A percentile compares a stretch with the other conserved stretches of the same genome.
phyloP scores from a whole-genome alignment of 2,888 invertebrate species.

The Tenodera sinensis region DNA sequence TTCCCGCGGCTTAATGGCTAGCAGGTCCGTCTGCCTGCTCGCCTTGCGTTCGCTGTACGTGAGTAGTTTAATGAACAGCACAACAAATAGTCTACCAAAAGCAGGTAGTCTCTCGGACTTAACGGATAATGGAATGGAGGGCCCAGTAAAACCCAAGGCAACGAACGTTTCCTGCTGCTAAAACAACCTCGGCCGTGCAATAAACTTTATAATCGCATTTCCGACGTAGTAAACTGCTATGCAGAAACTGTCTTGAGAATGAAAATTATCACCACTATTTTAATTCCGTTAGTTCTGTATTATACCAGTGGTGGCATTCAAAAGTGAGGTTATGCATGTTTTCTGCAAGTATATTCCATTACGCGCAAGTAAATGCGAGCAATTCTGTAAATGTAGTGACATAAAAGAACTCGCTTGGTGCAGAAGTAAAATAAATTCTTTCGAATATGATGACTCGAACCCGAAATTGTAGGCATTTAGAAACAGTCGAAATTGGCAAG shows the following conservation, averaged over 20 bases:
- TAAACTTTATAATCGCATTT: neutral
- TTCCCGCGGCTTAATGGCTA: neutral
- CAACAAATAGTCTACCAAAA: neutral
- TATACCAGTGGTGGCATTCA: no score
- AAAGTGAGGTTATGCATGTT: no score
- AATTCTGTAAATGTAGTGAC: no score
- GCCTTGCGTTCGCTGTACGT: neutral
- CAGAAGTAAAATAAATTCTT: no score
- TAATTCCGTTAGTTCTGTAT: no score
- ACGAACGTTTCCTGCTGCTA: neutral
- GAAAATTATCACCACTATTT: no score
- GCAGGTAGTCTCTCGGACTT: neutral
- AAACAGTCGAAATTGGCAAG: no score
- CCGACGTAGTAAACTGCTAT: neutral
- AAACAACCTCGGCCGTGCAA: neutral
- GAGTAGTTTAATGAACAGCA: neutral
- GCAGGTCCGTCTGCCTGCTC: neutral
- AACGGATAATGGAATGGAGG: neutral
- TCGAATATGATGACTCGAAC: no score
- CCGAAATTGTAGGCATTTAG: no score
- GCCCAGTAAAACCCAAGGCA: neutral
- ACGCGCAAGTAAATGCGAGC: no score
- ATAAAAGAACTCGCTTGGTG: no score
- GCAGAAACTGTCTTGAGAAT: neutral
- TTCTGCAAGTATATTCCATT: no score